A percentile compares a stretch with the other conserved stretches of the same genome.
These are phyloP conservation scores for Elymnias hypermnestra DNA, from an alignment of 1,140 invertebrate genomes.

Conservation along the genomic window DNA sequence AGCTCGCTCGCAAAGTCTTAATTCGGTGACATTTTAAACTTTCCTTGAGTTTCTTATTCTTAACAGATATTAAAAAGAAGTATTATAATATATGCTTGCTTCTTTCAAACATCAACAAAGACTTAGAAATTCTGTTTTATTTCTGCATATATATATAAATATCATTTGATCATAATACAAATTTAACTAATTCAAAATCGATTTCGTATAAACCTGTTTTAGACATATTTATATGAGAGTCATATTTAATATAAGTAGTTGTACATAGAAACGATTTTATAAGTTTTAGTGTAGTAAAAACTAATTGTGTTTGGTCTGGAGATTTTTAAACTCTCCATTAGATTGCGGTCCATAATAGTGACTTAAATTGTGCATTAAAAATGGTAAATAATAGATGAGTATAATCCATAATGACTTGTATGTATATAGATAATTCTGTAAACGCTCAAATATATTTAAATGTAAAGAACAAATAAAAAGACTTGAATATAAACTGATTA, in stretches of 20 bases:
- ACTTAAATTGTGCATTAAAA: constrained; percentile 71
- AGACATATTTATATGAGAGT: no score
- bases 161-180: no score
- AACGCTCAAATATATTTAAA: constrained; percentile 71
- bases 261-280: neutral
- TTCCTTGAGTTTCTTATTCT: no score
- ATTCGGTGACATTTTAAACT: no score
- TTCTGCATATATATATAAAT: no score
- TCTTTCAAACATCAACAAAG: no score
- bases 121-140: no score
- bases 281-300: constrained; percentile 9
- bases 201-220: no score
- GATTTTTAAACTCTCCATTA: constrained; percentile 28
- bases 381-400: constrained; percentile 40
- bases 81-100: no score
- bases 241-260: neutral
- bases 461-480: constrained; percentile 55
- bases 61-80: no score
- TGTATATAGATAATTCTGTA: constrained; percentile 63
- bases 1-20: no score
- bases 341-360: constrained; percentile 65
- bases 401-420: constrained; percentile 31
- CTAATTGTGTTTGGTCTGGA: constrained; percentile 10
- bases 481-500: constrained; percentile 59
- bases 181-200: no score